These are phyloP conservation scores for Chelonia mydas DNA, from an alignment of 2,797 vertebrate genomes.

Conservation along the genomic window DNA sequence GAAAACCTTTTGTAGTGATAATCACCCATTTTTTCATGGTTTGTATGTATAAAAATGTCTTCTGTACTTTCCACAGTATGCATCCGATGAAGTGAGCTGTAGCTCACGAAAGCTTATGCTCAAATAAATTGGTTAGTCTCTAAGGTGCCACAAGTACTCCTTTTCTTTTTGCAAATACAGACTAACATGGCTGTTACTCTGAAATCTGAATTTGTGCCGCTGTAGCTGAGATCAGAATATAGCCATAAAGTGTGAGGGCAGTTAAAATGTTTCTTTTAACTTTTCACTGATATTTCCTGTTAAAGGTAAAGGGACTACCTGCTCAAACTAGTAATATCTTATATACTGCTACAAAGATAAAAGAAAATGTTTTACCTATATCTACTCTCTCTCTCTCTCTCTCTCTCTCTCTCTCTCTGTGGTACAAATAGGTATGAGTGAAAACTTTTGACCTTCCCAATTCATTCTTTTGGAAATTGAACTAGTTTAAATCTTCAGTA, in stretches of 20 bases:
- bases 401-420: neutral
- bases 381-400: neutral
- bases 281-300: neutral
- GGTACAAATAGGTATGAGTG: neutral
- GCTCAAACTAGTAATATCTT: neutral
- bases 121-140: too few relatives aligned
- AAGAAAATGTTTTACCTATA: neutral
- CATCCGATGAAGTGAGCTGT: too few relatives aligned
- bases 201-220: neutral
- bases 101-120: too few relatives aligned
- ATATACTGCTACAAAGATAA: neutral
- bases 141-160: too few relatives aligned
- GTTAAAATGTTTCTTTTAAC: neutral
- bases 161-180: too few relatives aligned
- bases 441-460: neutral
- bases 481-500: conserved; percentile 16
- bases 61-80: too few relatives aligned
- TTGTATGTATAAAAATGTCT: too few relatives aligned
- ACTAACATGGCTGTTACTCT: too few relatives aligned
- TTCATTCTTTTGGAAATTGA: neutral
- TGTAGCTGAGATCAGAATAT: neutral
- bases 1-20: too few relatives aligned
- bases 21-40: too few relatives aligned
- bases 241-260: neutral
- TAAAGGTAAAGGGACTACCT: rapidly evolving